These are phyloP conservation scores for Accipiter badius DNA, from an alignment of 2,797 vertebrate species.

Conservation along the genomic window DNA sequence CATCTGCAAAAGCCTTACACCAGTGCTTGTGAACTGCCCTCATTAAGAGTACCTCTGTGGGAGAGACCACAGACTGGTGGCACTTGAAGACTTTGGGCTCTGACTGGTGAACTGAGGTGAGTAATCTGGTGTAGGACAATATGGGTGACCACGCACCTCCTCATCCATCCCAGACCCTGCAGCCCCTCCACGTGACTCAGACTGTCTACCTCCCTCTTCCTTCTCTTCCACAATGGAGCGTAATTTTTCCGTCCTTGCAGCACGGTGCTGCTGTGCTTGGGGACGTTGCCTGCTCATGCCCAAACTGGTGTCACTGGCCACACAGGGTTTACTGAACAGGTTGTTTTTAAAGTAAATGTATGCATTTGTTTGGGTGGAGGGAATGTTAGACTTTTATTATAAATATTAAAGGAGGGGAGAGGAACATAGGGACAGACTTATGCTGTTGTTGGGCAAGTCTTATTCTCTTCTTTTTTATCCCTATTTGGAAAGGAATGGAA, in stretches of 20 bases:
- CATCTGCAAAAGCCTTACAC: neutral
- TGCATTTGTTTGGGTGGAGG: neutral
- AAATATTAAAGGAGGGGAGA: neutral
- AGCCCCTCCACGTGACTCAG: rapidly evolving
- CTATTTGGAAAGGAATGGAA: neutral
- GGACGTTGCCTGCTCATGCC: neutral
- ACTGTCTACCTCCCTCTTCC: neutral
- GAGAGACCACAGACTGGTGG: rapidly evolving
- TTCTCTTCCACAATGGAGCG: neutral
- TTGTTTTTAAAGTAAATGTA: neutral
- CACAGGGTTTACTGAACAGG: neutral
- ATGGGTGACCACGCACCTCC: neutral
- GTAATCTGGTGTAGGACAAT: neutral
- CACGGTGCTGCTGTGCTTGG: rapidly evolving
- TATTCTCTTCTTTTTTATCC: neutral
- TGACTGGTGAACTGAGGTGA: neutral
- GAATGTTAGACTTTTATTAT: neutral
- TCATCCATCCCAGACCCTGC: neutral
- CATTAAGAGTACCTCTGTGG: rapidly evolving
- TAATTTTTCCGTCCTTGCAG: neutral
- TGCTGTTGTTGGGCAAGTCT: neutral
- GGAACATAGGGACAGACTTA: neutral
- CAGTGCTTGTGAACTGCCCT: neutral
- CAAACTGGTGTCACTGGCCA: rapidly evolving
- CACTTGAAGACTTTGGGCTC: neutral